Evolutionary conservation across 1,140 invertebrate genomes (phyloP), one percentile per base, ranked within the genome.

Genomic region (Drosophila littoralis): DNA sequence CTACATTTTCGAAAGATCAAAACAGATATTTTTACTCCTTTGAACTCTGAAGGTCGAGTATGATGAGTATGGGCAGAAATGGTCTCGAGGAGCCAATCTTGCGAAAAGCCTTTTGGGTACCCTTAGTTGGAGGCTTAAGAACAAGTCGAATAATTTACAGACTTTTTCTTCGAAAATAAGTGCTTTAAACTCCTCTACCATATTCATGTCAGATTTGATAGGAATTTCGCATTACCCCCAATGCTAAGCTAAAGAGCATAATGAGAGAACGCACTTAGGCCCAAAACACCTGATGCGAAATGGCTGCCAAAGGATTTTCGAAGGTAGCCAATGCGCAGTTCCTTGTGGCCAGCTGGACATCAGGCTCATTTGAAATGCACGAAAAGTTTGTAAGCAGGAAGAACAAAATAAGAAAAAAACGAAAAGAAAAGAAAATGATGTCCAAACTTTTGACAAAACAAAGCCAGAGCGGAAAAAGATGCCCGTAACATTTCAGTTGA

Each of bases 391-490:
- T 12, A 52, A 52, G 38, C 33, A 51, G 17, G 36, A 60, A 15
- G 15, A 28, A 28, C 22, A 28, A 28, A 28, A 22, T 2, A 22
- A 22, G 22, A 28, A 28, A 28, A 28, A 5, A 28, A 28, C 5
- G 66, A 61, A 13, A 50, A 48, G 7, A 33, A 28, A 15, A 50
- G 42, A 72, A 73, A 73, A 67, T 65, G 15, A 66, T 79, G 65
- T 79, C 55, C 75, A 80, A 80, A 80, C 60, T 79, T 79, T 64
- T 66, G 59, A 52, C 68, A 70, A 75, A 78, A 66, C 73, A 75
- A 79, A 79, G 68, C 72, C 73, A 17, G 40, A 58, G 40, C 22
- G 17, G 32, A 32, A 50, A 38, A 22, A 6, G 65, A 64, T 71
- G 68, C 22, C 15, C 45, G 28, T 33, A 60, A 46, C 38, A 35